Evolutionary conservation across 1,140 invertebrate species (phyloP), one percentile per base, ranked within the genome.

Genomic region (Telenomus remus): DNA sequence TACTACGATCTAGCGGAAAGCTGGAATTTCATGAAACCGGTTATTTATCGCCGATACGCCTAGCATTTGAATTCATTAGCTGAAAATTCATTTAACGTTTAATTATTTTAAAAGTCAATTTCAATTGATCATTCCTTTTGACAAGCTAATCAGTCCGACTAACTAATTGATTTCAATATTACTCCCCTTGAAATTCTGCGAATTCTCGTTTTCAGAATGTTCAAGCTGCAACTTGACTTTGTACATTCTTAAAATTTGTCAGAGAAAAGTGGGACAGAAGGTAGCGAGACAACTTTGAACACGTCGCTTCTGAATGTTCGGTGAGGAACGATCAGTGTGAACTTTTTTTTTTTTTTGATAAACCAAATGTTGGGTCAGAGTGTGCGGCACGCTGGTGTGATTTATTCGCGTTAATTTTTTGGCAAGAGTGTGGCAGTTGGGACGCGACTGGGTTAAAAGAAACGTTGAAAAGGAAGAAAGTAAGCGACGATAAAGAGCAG

Each of bases 351-450:
- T 27, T 27, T 27, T 27, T 27, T 3, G 19, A 27, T 3, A 6
- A 27, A 27, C 19, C 19, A 49, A 42, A 11, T 39, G 11, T 49
- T 37, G 46, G 34, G 16, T 4, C 56, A 10, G 10, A 43, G 9
- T n/a, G 12, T 27, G 6, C 19, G 44, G n/a, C 48, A 34, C 7
- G 9, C n/a, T 12, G 47, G 37, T 42, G 19, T 54, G 50, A 64
- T 64, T 64, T 64, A 64, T 54, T n/a, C 53, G 37, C 46, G n/a
- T 70, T 54, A 70, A 76, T 76, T 70, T 76, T 50, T 35, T 35
- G 39, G 65, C 19, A 51, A 34, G 53, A 57, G 37, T 63, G 50
- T 48, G 7, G 33, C 50, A 47, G 10, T 19, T 16, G 16, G 47
- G 42, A 54, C 46, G 34, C 65, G 56, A 33, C 12, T 27, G 2